Conservation (phyloP, 2,888 invertebrate species). For the Apotomis capreana region DNA sequence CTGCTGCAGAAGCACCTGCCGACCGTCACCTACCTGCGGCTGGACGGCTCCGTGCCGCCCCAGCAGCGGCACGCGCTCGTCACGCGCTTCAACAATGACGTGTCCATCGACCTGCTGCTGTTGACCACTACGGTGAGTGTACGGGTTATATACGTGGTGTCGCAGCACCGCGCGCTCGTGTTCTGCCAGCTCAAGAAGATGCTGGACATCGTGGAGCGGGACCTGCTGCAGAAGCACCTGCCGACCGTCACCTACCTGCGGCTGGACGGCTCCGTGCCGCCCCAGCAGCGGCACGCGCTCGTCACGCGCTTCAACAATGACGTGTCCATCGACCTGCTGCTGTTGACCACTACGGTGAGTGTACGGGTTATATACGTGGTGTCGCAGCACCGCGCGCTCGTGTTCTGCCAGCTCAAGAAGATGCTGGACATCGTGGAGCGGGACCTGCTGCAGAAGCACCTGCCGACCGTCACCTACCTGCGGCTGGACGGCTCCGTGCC, state of each 20-base stretch:
- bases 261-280: slow-evolving; percentile 96
- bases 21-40: slow-evolving; percentile 42
- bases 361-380: slow-evolving; percentile 79
- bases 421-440: slow-evolving; percentile 98
- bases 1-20: slow-evolving; percentile 45
- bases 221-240: slow-evolving; percentile 92
- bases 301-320: slow-evolving; percentile 97
- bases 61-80: slow-evolving; percentile 92
- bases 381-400: slow-evolving; percentile 97
- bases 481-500: slow-evolving; percentile 97
- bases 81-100: slow-evolving; percentile 97
- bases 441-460: slow-evolving; percentile 92
- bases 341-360: slow-evolving; percentile 94
- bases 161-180: slow-evolving; percentile 97
- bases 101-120: slow-evolving; percentile 97
- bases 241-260: slow-evolving; percentile 94
- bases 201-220: slow-evolving; percentile 97
- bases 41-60: slow-evolving; percentile 96
- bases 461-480: slow-evolving; percentile 94
- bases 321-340: slow-evolving; percentile 96
- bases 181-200: slow-evolving; percentile 99
- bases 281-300: slow-evolving; percentile 91
- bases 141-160: slow-evolving; percentile 86
- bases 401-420: slow-evolving; percentile 98
- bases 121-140: slow-evolving; percentile 92